Evolutionary conservation across 2,888 invertebrate genomes (phyloP).

Genomic region (Coelinius sp.): DNA sequence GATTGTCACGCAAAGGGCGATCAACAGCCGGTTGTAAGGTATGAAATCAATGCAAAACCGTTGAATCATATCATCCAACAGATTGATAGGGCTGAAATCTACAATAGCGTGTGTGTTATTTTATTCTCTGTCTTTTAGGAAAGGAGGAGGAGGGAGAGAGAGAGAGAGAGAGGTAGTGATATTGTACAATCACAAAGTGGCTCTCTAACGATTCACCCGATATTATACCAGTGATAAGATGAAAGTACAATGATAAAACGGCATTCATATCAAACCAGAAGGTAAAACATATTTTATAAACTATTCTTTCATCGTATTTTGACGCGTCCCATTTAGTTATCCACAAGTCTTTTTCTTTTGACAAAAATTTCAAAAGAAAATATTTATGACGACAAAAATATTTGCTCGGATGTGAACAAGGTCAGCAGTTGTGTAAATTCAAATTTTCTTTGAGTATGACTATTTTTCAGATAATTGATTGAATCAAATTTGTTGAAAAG

Average conservation of each 20-base stretch:
- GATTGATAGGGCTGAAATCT: slow-evolving; percentile 15
- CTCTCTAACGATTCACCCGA: slow-evolving; percentile 4
- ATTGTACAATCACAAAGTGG: slow-evolving; percentile 17
- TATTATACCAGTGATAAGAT: neutral
- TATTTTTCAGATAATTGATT: neutral
- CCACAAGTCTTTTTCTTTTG: neutral
- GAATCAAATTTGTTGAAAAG: neutral
- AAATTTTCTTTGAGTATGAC: neutral
- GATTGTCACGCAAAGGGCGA: slow-evolving; percentile 37
- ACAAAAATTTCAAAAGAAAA: neutral
- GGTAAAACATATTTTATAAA: neutral
- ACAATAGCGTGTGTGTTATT: slow-evolving; percentile 12
- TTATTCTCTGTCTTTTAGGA: slow-evolving; percentile 14
- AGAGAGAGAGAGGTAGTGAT: neutral
- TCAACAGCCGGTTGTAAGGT: slow-evolving; percentile 25
- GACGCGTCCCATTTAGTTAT: too few species aligned
- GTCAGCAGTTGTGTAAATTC: neutral
- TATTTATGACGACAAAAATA: neutral
- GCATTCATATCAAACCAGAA: neutral
- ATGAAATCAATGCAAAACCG: slow-evolving; percentile 33
- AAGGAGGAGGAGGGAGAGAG: too few species aligned
- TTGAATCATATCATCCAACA: slow-evolving; percentile 20
- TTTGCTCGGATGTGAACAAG: neutral
- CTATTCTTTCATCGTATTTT: neutral
- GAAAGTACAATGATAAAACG: neutral